Evolutionary conservation across 2,888 invertebrate species (phyloP).

Genomic region (Plemyria rubiginata): DNA sequence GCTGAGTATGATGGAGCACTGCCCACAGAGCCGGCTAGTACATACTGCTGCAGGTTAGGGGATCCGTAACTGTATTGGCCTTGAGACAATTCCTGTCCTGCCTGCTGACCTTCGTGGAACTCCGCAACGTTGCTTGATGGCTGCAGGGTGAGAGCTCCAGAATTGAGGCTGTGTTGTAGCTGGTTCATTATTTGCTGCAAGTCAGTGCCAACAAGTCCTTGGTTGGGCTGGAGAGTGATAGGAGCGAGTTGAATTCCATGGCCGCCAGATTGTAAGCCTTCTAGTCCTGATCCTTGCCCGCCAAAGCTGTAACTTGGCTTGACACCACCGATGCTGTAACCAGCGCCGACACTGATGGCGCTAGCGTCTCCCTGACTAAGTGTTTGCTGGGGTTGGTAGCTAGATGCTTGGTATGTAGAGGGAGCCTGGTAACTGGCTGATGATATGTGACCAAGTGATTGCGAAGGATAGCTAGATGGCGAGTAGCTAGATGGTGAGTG

Average conservation of each 20-base stretch:
- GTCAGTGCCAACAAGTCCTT: conserved; percentile 63
- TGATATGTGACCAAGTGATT: conserved; percentile 32
- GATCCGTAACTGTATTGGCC: conserved; percentile 63
- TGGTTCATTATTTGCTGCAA: conserved; percentile 76
- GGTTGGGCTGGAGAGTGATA: conserved; percentile 66
- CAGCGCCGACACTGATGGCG: conserved; percentile 76
- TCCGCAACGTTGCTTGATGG: conserved; percentile 61
- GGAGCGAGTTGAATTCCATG: conserved; percentile 71
- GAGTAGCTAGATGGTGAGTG: conserved; percentile 37
- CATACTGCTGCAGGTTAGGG: conserved; percentile 67
- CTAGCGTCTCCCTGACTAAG: conserved; percentile 70
- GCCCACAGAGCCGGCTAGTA: conserved; percentile 58
- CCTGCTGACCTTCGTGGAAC: conserved; percentile 61
- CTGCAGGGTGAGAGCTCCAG: conserved; percentile 67
- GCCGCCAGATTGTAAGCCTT: conserved; percentile 61
- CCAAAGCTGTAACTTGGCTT: conserved; percentile 66
- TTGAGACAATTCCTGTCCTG: conserved; percentile 60
- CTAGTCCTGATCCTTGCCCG: conserved; percentile 61
- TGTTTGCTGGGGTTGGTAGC: conserved; percentile 50
- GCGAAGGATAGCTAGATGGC: conserved; percentile 22
- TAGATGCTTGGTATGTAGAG: conserved; percentile 39
- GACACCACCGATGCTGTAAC: conserved; percentile 77
- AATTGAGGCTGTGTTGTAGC: conserved; percentile 67
- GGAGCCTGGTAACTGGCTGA: conserved; percentile 43
- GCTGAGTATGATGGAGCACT: conserved; percentile 69